Evolutionary conservation across 2,888 invertebrate genomes (phyloP).

Genomic region (Lasius platythorax): DNA sequence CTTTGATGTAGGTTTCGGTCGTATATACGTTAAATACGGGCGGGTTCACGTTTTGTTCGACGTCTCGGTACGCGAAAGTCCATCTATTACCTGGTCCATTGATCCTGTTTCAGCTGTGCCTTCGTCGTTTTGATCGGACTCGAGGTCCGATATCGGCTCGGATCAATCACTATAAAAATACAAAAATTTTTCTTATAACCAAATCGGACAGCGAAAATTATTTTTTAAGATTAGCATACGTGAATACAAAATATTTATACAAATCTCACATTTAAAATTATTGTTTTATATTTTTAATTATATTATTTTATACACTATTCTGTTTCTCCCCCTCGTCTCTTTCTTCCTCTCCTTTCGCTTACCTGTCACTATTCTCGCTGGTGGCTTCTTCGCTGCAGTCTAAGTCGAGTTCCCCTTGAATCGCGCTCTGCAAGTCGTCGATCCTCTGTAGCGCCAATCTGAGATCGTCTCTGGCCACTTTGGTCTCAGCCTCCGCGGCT

Average conservation of each 20-base stretch:
- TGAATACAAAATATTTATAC: not conserved
- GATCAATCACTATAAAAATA: conserved; percentile 82
- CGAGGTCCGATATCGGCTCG: conserved; percentile 79
- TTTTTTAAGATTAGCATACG: not conserved
- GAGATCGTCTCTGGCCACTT: conserved; percentile 93
- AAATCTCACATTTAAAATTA: not conserved
- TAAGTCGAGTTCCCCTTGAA: conserved; percentile 93
- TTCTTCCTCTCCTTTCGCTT: conserved; percentile 6
- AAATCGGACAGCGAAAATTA: not conserved
- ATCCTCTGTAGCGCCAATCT: conserved; percentile 95
- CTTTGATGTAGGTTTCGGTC: conserved; percentile 20
- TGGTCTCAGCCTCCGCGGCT: conserved; percentile 90
- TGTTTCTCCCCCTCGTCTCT: too few species aligned
- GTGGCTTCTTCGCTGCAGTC: conserved; percentile 88
- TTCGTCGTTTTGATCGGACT: conserved; percentile 78
- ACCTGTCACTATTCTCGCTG: conserved; percentile 89
- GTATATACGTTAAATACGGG: conserved; percentile 7
- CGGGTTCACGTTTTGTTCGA: conserved; percentile 38
- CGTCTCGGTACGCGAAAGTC: conserved; percentile 53
- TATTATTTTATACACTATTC: not conserved
- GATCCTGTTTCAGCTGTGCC: conserved; percentile 66
- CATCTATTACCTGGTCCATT: conserved; percentile 59
- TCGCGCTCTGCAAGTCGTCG: conserved; percentile 96
- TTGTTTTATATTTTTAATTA: not conserved
- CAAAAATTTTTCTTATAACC: not conserved